Base-by-base conservation (phyloP, 2,797 vertebrate species). In the Diplodus puntazzo region DNA sequence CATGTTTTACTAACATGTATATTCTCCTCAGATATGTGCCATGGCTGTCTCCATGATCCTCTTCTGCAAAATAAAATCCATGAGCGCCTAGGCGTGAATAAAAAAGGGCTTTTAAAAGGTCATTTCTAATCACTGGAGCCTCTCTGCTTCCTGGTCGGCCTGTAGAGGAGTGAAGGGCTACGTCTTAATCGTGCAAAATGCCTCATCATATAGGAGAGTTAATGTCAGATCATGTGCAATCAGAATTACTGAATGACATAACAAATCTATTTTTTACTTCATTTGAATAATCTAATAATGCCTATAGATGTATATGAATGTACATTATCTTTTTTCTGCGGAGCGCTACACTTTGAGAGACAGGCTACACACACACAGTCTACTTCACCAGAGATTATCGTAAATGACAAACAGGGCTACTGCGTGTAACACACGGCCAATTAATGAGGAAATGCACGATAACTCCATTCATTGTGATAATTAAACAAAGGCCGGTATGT, bases 1-100 rank as follows among this genome's bases (percentile, higher is more conserved):
- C 5, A n/a, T 20, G 2, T 27, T 46, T 48, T 30, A 1, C 10
- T 62, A 3, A 53, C 11, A 3, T 42, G 9, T 59, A 2, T 74
- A 12, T 75, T 67, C 61, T 59, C 83, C 53, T 34, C 84, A 96
- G 95, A 57, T 96, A 2, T 91, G 87, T 54, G 95, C 94, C 60
- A 95, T 96, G 95, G 43, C 49, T 11, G 93, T 94, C 67, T 94
- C 95, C 57, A 92, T 96, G 95, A 86, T 34, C 50, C 85, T 96
- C 3, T 96, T 84, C 87, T 92, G 94, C 88, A 82, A 61, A 66
- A 90, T 95, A 42, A 92, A 92, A 49, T 91, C 90, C 25, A 84
- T 46, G 39, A 39, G 1, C 8, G 64, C 13, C 45, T 90, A 75
- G 81, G 39, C 5, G 18, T 14, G 48, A 39, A 18, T 11, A 23